Base-by-base conservation (phyloP, 2,797 vertebrate genomes). In the Danio albolineatus region DNA sequence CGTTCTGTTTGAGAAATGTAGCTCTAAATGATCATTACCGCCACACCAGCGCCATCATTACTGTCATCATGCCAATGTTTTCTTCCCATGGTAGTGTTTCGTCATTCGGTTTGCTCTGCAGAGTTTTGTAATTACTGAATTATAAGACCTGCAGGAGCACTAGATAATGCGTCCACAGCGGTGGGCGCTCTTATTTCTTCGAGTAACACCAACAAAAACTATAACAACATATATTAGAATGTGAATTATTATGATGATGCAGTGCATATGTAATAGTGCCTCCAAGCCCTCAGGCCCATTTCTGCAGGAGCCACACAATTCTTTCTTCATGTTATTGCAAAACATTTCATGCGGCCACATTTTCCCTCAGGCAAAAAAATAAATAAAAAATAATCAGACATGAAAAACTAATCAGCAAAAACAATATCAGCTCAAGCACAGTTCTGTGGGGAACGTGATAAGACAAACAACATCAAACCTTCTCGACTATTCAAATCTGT, bases 1-100 rank as follows among this genome's bases (percentile, higher is more conserved):
- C 97, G 0, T 98, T 96, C 98, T 99, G 91, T 73, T 73, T 81
- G 12, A 76, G 1, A 80, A 53, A 65, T 62, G 28, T 28, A 28
- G 28, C 28, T 28, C 28, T 6, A 51, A 51, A 13, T 51, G 39
- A 72, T 69, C 53, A 46, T 36, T 36, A 46, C n/a, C 39, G 4
- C 1, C 28, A 28, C 28, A 28, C 28, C 1, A 3, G 28, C 28
- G 28, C 43, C 39, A 69, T 82, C 46, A 71, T 48, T 64, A 59
- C 39, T 73, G 19, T 73, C 39, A 73, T 19, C 12, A 21, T 12
- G 0, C 14, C 39, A 41, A 69, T 13, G 17, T 51, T 70, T 28
- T 78, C 17, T n/a, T 53, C 46, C 56, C 9, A 12, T 60, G 46
- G 17, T 44, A 41, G 36, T 21, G 4, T 70, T 43, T 61, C 38